These are phyloP conservation scores for Gallinago undulata DNA, from an alignment of 2,113 vertebrate species.

Conservation along the genomic window DNA sequence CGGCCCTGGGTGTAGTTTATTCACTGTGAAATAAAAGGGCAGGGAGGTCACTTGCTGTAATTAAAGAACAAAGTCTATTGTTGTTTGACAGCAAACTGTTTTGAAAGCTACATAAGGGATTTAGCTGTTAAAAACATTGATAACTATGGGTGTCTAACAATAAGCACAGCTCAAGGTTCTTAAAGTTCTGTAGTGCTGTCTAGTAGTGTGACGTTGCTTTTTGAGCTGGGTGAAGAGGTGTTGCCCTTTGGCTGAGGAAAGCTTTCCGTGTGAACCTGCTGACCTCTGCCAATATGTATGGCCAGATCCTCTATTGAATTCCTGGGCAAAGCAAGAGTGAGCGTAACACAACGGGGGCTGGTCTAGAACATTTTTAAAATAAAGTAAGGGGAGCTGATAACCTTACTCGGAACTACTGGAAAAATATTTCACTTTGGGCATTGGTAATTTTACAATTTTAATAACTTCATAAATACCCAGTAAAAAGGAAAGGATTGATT, in stretches of 20 bases:
- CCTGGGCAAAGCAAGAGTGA: neutral
- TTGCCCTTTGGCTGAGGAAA: slow-evolving; percentile 55
- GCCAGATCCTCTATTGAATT: slow-evolving; percentile 16
- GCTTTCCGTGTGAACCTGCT: slow-evolving; percentile 54
- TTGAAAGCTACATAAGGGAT: slow-evolving; percentile 79
- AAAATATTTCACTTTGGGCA: slow-evolving; percentile 24
- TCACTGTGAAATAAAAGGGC: slow-evolving; percentile 75
- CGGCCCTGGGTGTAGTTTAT: slow-evolving; percentile 69
- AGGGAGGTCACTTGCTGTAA: slow-evolving; percentile 76
- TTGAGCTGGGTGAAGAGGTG: slow-evolving; percentile 60
- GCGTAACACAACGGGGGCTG: neutral
- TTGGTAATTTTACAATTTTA: slow-evolving; percentile 67
- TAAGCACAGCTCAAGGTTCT: slow-evolving; percentile 65
- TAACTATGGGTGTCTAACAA: slow-evolving; percentile 70
- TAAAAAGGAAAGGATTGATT: slow-evolving; percentile 60
- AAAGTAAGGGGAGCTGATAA: neutral
- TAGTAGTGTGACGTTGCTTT: slow-evolving; percentile 58
- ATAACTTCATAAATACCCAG: slow-evolving; percentile 71
- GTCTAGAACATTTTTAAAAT: neutral
- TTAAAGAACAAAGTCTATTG: slow-evolving; percentile 83
- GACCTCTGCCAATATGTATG: slow-evolving; percentile 38
- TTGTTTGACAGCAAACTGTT: slow-evolving; percentile 78
- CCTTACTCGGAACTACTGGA: neutral
- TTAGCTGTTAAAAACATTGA: slow-evolving; percentile 77
- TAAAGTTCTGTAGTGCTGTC: slow-evolving; percentile 61